Conservation (phyloP, 2,888 invertebrate species). For the Carterocephalus palaemon region DNA sequence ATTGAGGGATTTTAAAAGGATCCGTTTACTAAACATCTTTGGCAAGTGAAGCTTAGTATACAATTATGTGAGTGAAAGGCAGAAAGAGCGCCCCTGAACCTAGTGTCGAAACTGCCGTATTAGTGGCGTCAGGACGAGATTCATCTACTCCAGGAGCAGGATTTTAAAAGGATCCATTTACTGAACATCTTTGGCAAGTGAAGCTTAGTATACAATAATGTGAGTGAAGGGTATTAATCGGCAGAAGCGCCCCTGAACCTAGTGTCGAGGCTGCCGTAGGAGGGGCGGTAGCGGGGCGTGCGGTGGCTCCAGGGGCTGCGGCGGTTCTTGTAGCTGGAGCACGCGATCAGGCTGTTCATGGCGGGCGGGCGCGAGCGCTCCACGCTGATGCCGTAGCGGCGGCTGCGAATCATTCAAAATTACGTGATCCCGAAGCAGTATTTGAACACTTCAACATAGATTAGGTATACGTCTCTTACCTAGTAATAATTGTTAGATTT, state of each 20-base stretch:
- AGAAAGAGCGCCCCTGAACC: constrained; percentile 55
- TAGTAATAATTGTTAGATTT: too few species aligned
- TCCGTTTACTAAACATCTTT: too few species aligned
- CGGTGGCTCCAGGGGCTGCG: constrained; percentile 71
- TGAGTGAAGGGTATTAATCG: background rate
- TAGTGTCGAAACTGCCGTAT: constrained; percentile 65
- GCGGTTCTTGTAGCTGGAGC: constrained; percentile 86
- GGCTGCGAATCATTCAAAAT: constrained; percentile 40
- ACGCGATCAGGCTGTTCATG: constrained; percentile 86
- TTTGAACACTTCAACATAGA: too few species aligned
- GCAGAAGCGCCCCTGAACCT: constrained; percentile 58
- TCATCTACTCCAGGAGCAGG: too few species aligned
- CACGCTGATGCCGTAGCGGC: constrained; percentile 77
- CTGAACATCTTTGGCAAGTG: background rate
- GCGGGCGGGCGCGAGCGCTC: constrained; percentile 83
- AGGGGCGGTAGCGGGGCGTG: constrained; percentile 60
- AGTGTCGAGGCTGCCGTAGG: constrained; percentile 67
- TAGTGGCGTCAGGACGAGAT: constrained; percentile 62
- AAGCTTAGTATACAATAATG: background rate
- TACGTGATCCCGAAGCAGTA: too few species aligned
- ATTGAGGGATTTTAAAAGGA: too few species aligned
- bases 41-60: too few species aligned
- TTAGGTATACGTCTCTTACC: too few species aligned
- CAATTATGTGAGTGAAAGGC: too few species aligned
- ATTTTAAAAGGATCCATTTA: too few species aligned